phyloP scores from a whole-genome alignment of 2,113 vertebrate genomes.

The Leucoraja erinaceus region DNA sequence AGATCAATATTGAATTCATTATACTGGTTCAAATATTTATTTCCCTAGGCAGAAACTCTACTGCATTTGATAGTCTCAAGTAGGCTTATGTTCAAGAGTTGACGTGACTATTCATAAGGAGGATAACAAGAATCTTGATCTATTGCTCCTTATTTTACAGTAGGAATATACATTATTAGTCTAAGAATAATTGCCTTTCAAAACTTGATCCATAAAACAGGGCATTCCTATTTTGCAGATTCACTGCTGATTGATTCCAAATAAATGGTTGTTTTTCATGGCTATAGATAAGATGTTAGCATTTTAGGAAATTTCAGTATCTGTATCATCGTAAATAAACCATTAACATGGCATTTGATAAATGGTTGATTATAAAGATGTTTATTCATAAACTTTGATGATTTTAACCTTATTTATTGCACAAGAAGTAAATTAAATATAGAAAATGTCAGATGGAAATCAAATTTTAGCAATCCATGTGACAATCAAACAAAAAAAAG shows the following conservation, averaged over 20 bases:
- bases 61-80: too few relatives aligned
- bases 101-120: too few relatives aligned
- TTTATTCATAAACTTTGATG: neutral
- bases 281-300: neutral
- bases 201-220: neutral
- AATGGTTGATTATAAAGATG: neutral
- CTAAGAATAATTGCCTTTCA: neutral
- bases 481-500: neutral
- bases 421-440: neutral
- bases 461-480: neutral
- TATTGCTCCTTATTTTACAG: neutral
- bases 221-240: neutral
- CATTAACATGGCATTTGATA: neutral
- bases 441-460: neutral
- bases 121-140: too few relatives aligned
- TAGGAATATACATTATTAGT: neutral
- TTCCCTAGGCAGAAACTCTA: too few relatives aligned
- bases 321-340: neutral
- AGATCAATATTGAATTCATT: too few relatives aligned
- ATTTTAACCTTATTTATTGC: neutral
- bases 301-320: neutral
- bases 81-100: too few relatives aligned
- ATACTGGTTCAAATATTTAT: too few relatives aligned
- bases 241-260: neutral
- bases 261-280: neutral